Base-by-base conservation (phyloP, 2,888 invertebrate species). In the Drosophila emarginata region DNA sequence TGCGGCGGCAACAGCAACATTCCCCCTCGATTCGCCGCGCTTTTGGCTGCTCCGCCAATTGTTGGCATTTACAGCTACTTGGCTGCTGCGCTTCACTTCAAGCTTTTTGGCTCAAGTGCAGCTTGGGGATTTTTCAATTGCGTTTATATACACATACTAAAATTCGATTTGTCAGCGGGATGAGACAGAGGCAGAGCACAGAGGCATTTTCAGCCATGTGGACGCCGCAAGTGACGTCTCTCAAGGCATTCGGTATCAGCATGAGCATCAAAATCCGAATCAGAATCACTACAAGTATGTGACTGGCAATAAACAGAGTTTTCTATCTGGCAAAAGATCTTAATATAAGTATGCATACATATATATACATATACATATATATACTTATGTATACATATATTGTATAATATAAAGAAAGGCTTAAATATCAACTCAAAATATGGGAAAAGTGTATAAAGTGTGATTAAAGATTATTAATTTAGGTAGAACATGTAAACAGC, bases 141-240 rank as follows among this genome's bases (percentile, higher is more conserved):
- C 78, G 80, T 85, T 85, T 82, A 85, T 84, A 45, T 45, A 45
- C 21, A 84, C 85, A 45, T 45, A 84, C 85, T 76, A 85, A 79
- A 85, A 85, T 84, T 84, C 86, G 87, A 84, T 84, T 87, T 84
- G 86, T 84, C 86, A 87, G 82, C 87, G 73, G 59, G 72, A 77
- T 73, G 77, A 71, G 63, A 58, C 67, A 74, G 69, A 66, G 73
- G 64, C 72, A 51, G 3, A 37, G 3, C 3, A 37, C n/a, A 37
- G 37, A n/a, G 37, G 32, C 54, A 36, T 54, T 54, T 57, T 39
- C 54, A 54, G 54, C 32, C 54, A 54, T 53, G 12, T 52, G 36
- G 32, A 23, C 26, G 23, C 14, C n/a, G 52, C 54, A 36, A 54
- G 32, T 54, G 36, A 54, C 54, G 36, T 45, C 21, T 18, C 21